These are phyloP conservation scores for Trinorchestia longiramus DNA, from an alignment of 1,140 invertebrate species.

Conservation along the genomic window DNA sequence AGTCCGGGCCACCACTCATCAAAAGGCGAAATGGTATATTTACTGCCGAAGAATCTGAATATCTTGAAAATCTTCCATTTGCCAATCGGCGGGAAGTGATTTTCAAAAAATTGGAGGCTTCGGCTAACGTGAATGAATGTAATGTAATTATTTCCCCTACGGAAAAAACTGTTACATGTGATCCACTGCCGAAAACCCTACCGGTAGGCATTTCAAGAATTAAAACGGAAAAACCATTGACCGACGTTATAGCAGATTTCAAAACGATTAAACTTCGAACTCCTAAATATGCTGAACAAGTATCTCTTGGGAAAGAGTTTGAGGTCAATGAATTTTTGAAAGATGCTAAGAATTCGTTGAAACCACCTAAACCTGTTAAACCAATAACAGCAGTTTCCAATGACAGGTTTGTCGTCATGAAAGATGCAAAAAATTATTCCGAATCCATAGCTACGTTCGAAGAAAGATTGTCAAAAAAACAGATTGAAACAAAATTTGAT, in stretches of 20 bases:
- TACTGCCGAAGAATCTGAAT: background rate
- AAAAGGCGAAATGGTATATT: background rate
- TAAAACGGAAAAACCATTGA: background rate
- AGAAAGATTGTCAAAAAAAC: background rate
- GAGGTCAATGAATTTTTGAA: slow-evolving; percentile 9
- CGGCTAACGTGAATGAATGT: background rate
- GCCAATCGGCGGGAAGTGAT: background rate
- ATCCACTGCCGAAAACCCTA: background rate
- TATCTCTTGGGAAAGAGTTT: background rate
- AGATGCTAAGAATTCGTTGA: slow-evolving; percentile 14
- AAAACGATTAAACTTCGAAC: background rate
- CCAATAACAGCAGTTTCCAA: background rate
- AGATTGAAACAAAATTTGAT: background rate
- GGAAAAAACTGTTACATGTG: background rate
- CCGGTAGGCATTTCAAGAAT: background rate
- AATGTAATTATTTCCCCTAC: background rate
- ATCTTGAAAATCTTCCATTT: background rate
- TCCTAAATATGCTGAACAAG: slow-evolving; percentile 1
- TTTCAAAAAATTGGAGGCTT: background rate
- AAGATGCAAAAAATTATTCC: background rate
- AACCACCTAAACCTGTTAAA: background rate
- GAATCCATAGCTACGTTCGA: background rate
- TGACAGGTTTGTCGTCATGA: background rate
- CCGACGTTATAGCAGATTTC: background rate
- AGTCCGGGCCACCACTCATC: background rate